A percentile compares a stretch with the other conserved stretches of the same genome.
phyloP scores from a whole-genome alignment of 1,140 invertebrate genomes.

The Holotrichia oblita region DNA sequence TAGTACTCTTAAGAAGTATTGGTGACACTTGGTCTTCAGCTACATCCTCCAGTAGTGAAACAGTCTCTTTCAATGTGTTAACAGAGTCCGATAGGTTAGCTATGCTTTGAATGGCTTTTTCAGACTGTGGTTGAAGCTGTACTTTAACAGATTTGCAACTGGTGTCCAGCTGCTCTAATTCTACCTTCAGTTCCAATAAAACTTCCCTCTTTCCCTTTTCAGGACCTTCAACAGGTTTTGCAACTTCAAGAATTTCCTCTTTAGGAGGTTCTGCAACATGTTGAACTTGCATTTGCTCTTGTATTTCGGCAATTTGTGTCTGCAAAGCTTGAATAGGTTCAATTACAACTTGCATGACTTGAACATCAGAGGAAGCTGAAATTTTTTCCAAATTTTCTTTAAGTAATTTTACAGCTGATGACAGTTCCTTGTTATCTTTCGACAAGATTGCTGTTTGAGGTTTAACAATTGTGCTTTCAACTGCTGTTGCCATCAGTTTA shows the following conservation, averaged over 20 bases:
- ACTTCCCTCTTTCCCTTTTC: neutral
- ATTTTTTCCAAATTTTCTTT: slow-evolving; percentile 1
- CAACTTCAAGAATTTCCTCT: neutral
- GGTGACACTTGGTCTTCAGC: neutral
- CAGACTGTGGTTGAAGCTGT: neutral
- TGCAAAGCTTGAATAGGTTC: slow-evolving; percentile 28
- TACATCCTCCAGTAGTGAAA: neutral
- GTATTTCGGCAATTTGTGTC: slow-evolving; percentile 13
- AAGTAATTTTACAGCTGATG: neutral
- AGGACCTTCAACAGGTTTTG: neutral
- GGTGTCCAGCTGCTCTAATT: neutral
- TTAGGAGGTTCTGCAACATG: neutral
- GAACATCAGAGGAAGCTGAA: neutral
- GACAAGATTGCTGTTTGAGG: slow-evolving; percentile 7
- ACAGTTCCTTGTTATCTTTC: neutral
- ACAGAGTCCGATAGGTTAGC: neutral
- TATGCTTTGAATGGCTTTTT: slow-evolving; percentile 17
- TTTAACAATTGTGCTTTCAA: neutral
- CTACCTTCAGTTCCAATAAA: neutral
- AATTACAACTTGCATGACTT: slow-evolving; percentile 3
- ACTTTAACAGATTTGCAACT: slow-evolving; percentile 17
- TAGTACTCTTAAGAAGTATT: neutral
- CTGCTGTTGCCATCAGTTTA: neutral
- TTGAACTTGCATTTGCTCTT: neutral
- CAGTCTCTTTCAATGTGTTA: neutral